Conservation (phyloP, 2,888 invertebrate species). For the Caenorhabditis parvicauda region DNA sequence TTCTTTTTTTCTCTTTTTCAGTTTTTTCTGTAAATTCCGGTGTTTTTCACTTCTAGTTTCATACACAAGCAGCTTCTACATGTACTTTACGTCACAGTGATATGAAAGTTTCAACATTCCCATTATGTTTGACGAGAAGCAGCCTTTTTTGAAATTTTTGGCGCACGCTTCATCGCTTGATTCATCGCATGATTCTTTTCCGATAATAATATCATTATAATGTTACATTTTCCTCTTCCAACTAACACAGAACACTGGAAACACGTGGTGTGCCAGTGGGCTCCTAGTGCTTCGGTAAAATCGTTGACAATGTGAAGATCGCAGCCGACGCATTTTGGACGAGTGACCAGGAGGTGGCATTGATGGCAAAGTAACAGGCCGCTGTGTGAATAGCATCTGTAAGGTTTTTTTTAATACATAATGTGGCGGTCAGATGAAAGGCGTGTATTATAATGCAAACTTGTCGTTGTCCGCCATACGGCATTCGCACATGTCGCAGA, state of each 20-base stretch:
- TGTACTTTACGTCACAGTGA: no score
- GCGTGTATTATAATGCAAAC: background rate
- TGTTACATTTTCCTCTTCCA: no score
- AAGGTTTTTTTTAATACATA: background rate
- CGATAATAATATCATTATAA: no score
- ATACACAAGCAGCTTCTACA: no score
- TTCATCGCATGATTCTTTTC: no score
- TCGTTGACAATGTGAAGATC: background rate
- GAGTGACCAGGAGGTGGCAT: slow-evolving; percentile 23
- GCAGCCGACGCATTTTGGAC: slow-evolving; percentile 9
- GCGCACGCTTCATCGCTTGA: no score
- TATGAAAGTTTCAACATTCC: no score
- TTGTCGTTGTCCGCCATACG: slow-evolving; percentile 26
- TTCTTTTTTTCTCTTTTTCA: no score
- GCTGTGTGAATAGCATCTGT: slow-evolving; percentile 21
- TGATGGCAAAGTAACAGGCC: slow-evolving; percentile 19
- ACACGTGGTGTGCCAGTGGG: slow-evolving; percentile 28
- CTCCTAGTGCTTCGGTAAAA: slow-evolving; percentile 22
- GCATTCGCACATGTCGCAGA: slow-evolving; percentile 24
- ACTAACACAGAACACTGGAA: slow-evolving; percentile 25
- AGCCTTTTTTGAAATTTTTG: no score
- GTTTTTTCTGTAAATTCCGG: no score
- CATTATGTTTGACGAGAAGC: no score
- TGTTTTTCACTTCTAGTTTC: no score
- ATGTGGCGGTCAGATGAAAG: background rate